Evolutionary conservation across 2,888 invertebrate species (phyloP).

Genomic region (Heteromyza rotundicornis): DNA sequence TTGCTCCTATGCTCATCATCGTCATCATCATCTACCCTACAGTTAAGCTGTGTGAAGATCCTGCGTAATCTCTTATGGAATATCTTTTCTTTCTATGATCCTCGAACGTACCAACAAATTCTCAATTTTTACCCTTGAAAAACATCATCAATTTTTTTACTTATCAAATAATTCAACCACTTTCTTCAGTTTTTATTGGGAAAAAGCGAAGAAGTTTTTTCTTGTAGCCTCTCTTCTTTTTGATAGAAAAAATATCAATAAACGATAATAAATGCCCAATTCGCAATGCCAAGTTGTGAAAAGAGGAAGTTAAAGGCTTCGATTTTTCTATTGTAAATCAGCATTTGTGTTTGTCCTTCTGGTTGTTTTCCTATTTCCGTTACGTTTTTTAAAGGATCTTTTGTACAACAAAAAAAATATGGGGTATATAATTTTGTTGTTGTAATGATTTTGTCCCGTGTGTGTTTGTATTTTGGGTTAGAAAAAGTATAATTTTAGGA

Average conservation of each 20-base stretch:
- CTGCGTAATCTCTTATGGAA: constrained; percentile 31
- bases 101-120: background rate
- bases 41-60: constrained; percentile 36
- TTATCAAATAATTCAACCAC: constrained; percentile 18
- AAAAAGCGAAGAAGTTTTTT: too few species aligned
- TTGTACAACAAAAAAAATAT: too few species aligned
- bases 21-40: background rate
- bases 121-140: constrained; percentile 1
- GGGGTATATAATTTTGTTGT: too few species aligned
- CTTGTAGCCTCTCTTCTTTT: constrained; percentile 12
- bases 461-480: constrained; percentile 16
- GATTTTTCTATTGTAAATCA: constrained; percentile 26
- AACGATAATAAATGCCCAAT: constrained; percentile 46
- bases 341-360: constrained; percentile 9
- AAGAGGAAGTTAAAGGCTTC: constrained; percentile 37
- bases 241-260: constrained; percentile 41
- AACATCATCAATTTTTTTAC: constrained; percentile 23
- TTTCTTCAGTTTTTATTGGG: constrained; percentile 21
- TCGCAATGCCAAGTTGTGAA: constrained; percentile 37
- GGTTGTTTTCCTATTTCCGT: constrained; percentile 30
- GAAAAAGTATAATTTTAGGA: constrained; percentile 17
- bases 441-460: constrained; percentile 6
- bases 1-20: background rate
- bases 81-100: background rate
- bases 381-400: constrained; percentile 33